Evolutionary conservation across 92 coral and sea anemone genomes (phyloP).

Genomic region (Phenganax stokvisi): DNA sequence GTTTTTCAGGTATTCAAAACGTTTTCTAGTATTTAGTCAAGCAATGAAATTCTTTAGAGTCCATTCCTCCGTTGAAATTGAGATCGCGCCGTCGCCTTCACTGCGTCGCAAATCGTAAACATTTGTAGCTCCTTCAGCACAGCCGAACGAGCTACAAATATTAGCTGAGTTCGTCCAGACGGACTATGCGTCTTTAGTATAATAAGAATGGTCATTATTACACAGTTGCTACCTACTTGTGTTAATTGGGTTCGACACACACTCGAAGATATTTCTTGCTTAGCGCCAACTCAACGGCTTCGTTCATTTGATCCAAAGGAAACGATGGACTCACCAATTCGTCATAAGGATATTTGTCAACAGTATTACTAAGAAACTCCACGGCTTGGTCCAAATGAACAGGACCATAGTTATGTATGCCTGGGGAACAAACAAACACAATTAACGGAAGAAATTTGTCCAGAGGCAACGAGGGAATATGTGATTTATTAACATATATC

Average conservation of each 20-base stretch:
- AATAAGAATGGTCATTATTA: neutral
- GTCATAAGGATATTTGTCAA: slow-evolving; percentile 61
- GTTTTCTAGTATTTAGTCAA: no score
- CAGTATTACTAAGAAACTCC: slow-evolving; percentile 60
- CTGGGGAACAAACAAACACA: slow-evolving; percentile 13
- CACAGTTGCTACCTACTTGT: neutral
- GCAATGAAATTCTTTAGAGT: no score
- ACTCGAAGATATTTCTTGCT: slow-evolving; percentile 72
- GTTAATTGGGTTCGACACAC: slow-evolving; percentile 57
- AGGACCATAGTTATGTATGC: slow-evolving; percentile 91
- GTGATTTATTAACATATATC: no score
- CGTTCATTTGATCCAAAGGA: slow-evolving; percentile 54
- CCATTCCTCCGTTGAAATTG: no score
- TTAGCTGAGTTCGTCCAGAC: no score
- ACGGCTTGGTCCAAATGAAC: slow-evolving; percentile 83
- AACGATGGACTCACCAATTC: slow-evolving; percentile 66
- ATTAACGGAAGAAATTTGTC: neutral
- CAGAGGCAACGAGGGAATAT: neutral
- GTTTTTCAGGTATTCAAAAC: no score
- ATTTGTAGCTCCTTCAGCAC: no score
- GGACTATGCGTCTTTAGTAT: neutral
- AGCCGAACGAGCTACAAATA: no score
- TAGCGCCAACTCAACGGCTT: slow-evolving; percentile 63
- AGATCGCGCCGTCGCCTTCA: no score
- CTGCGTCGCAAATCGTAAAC: no score